Evolutionary conservation across 1,140 invertebrate genomes (phyloP).

Genomic region (Drosophila lacteicornis): DNA sequence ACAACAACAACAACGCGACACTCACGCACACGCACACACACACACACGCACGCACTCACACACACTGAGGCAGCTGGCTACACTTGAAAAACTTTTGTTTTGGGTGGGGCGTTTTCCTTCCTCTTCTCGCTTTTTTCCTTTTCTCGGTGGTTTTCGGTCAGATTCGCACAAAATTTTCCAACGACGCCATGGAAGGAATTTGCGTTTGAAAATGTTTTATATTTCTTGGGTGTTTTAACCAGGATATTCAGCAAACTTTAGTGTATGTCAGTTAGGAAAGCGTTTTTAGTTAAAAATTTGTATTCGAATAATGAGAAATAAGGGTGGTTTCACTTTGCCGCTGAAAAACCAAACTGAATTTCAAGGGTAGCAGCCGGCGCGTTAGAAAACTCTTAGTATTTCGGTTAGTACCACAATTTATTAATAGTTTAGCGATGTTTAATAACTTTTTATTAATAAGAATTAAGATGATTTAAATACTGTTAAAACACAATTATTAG

Average conservation of each 20-base stretch:
- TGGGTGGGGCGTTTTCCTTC: slow-evolving; percentile 72
- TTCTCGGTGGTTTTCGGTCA: slow-evolving; percentile 39
- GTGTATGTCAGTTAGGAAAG: not conserved
- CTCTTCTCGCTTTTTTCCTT: slow-evolving; percentile 12
- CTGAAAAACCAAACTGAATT: slow-evolving; percentile 53
- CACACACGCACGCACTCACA: slow-evolving; percentile 11
- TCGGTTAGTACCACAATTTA: not conserved
- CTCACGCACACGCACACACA: slow-evolving; percentile 11
- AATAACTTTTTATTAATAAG: not conserved
- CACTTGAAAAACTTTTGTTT: slow-evolving; percentile 75
- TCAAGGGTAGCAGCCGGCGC: slow-evolving; percentile 54
- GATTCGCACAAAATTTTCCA: slow-evolving; percentile 50
- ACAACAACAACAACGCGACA: slow-evolving; percentile 31
- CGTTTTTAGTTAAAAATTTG: slow-evolving; percentile 8
- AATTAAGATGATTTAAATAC: too few relatives aligned
- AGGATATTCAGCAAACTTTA: not conserved
- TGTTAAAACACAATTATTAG: slow-evolving; percentile 2
- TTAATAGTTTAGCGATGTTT: not conserved
- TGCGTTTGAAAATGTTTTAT: slow-evolving; percentile 33
- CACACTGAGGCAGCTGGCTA: slow-evolving; percentile 48
- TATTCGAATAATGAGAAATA: slow-evolving; percentile 27
- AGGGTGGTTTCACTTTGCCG: slow-evolving; percentile 49
- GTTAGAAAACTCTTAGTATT: slow-evolving; percentile 34
- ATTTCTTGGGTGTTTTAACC: slow-evolving; percentile 5
- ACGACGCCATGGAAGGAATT: slow-evolving; percentile 38